phyloP scores from a whole-genome alignment of 2,888 invertebrate species.

The Coremacera marginata region DNA sequence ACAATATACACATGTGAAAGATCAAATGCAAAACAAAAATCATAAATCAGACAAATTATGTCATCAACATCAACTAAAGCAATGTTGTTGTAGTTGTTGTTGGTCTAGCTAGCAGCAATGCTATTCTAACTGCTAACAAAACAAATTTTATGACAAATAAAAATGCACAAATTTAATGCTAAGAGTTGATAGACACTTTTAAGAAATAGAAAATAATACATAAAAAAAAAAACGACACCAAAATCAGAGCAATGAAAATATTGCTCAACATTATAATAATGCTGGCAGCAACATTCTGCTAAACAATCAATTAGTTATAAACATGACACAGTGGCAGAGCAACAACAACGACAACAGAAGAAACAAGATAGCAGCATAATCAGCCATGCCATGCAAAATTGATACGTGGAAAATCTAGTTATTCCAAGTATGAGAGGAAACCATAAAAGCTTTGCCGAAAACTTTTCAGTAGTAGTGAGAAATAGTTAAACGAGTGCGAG shows the following conservation, averaged over 20 bases:
- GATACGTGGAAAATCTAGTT: slow-evolving; percentile 12
- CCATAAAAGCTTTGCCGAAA: not conserved
- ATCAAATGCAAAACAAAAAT: slow-evolving; percentile 38
- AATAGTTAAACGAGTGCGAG: not conserved
- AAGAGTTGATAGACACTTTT: too few species aligned
- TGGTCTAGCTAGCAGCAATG: not conserved
- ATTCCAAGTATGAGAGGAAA: slow-evolving; percentile 18
- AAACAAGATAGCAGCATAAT: not conserved
- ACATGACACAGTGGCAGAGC: not conserved
- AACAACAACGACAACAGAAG: not conserved
- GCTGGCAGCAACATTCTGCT: not conserved
- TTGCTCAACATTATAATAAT: not conserved
- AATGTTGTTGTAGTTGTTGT: not conserved
- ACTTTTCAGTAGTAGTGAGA: not conserved
- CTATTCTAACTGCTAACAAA: slow-evolving; percentile 20
- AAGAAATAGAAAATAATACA: too few species aligned
- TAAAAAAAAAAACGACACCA: too few species aligned
- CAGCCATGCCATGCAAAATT: not conserved
- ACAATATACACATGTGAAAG: slow-evolving; percentile 24
- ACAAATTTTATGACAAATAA: slow-evolving; percentile 8
- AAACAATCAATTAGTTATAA: not conserved
- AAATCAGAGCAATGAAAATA: too few species aligned
- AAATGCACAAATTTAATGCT: not conserved
- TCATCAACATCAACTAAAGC: slow-evolving; percentile 25
- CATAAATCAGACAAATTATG: slow-evolving; percentile 27